Percentiles rank a stretch among this genome's conserved stretches.
Conservation (phyloP, 2,113 vertebrate species). For the Nycticryphes semicollaris region DNA sequence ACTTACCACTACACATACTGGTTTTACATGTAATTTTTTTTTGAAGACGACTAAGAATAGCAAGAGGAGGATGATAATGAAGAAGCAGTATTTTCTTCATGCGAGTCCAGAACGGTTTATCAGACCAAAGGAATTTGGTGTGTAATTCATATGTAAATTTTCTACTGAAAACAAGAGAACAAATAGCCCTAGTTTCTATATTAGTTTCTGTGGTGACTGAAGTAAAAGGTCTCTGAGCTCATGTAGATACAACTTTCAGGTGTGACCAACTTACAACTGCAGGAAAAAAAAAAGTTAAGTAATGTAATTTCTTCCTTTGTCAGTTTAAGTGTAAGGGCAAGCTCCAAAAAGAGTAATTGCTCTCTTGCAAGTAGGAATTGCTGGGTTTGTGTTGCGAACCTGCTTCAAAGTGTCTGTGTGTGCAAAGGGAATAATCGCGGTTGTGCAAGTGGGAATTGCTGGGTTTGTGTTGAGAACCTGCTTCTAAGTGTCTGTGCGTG, state of each 20-base stretch:
- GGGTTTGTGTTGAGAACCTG: not conserved
- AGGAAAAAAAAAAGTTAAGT: not conserved
- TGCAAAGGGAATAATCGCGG: not conserved
- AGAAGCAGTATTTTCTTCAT: not conserved
- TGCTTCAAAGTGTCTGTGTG: not conserved
- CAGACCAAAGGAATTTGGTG: conserved; percentile 26
- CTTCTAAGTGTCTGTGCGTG: not conserved
- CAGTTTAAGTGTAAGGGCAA: not conserved
- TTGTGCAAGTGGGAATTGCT: not conserved
- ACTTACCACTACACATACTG: rapidly evolving
- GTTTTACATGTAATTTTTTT: not conserved
- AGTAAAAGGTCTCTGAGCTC: not conserved
- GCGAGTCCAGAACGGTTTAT: not conserved
- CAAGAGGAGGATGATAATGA: not conserved
- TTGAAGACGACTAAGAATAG: not conserved
- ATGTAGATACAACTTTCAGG: not conserved
- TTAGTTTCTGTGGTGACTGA: conserved; percentile 32
- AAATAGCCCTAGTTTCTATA: not conserved
- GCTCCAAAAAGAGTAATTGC: not conserved
- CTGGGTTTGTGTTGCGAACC: not conserved
- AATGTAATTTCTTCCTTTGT: not conserved
- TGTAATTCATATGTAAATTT: conserved; percentile 63
- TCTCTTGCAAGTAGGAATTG: not conserved
- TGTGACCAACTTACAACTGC: not conserved
- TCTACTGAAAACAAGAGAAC: conserved; percentile 23